These are phyloP conservation scores for Siniperca knerii DNA, from an alignment of 2,113 vertebrate species.

Conservation along the genomic window DNA sequence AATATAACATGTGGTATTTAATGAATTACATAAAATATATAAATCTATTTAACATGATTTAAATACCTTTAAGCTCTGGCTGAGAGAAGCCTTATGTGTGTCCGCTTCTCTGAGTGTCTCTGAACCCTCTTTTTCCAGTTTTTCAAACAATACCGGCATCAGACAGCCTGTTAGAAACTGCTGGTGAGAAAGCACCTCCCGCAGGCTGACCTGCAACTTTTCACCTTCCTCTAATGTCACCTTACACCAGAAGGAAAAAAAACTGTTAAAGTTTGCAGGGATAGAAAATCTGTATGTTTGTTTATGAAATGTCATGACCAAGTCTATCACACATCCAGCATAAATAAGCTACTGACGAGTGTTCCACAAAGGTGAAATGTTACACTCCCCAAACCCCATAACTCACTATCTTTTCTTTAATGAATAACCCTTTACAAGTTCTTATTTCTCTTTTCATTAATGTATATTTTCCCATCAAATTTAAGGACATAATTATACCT, in stretches of 20 bases:
- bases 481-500: too few relatives aligned
- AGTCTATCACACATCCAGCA: neutral
- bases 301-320: neutral
- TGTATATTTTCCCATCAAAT: too few relatives aligned
- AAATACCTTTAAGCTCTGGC: constrained; percentile 74
- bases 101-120: constrained; percentile 67
- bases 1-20: neutral
- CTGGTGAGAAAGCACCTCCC: constrained; percentile 74
- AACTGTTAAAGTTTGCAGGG: neutral
- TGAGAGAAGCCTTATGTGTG: constrained; percentile 42
- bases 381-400: neutral
- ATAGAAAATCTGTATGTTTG: neutral
- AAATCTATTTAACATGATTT: neutral
- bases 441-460: neutral
- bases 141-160: constrained; percentile 60
- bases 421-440: too few relatives aligned
- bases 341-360: neutral
- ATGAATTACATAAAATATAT: neutral
- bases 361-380: neutral
- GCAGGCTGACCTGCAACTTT: constrained; percentile 63
- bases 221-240: constrained; percentile 70
- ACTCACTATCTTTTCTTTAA: neutral
- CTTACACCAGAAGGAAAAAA: constrained; percentile 66
- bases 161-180: constrained; percentile 78
- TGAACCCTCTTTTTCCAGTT: constrained; percentile 70